Percentiles rank a stretch among this genome's conserved stretches.
These are phyloP conservation scores for Tetranychus piercei DNA, from an alignment of 2,888 invertebrate genomes.

Conservation along the genomic window DNA sequence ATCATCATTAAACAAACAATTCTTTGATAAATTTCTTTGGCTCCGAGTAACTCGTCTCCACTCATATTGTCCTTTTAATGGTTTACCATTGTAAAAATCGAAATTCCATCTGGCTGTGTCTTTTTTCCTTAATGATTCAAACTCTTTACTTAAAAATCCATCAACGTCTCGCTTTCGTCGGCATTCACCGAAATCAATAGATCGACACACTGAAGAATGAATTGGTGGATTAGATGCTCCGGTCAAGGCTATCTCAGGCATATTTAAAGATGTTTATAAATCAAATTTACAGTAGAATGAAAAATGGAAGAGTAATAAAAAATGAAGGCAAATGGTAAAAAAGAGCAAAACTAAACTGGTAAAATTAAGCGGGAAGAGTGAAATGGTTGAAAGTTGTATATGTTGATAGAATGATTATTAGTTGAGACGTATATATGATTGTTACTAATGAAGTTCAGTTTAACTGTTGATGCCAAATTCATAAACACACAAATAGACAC, in stretches of 20 bases:
- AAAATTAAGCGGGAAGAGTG: no score
- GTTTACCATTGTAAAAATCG: slow-evolving; percentile 7
- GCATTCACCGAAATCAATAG: slow-evolving; percentile 2
- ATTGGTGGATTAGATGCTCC: not conserved
- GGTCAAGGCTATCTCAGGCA: not conserved
- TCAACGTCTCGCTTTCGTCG: not conserved
- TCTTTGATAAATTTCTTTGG: not conserved
- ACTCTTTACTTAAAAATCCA: not conserved
- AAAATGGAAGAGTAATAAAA: no score
- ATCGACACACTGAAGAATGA: not conserved
- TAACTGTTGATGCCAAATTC: no score
- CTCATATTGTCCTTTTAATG: not conserved
- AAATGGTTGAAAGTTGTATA: no score
- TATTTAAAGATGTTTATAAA: not conserved
- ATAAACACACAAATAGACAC: no score
- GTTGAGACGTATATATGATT: no score
- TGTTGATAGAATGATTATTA: no score
- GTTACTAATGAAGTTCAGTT: no score
- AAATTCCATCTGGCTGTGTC: slow-evolving; percentile 7
- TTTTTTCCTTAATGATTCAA: not conserved
- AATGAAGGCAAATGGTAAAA: no score
- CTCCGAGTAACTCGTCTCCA: not conserved
- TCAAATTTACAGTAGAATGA: no score
- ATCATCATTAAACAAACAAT: not conserved
- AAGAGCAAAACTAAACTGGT: no score